These are phyloP conservation scores for Drepana arcuata DNA, from an alignment of 1,140 invertebrate genomes.

Conservation along the genomic window DNA sequence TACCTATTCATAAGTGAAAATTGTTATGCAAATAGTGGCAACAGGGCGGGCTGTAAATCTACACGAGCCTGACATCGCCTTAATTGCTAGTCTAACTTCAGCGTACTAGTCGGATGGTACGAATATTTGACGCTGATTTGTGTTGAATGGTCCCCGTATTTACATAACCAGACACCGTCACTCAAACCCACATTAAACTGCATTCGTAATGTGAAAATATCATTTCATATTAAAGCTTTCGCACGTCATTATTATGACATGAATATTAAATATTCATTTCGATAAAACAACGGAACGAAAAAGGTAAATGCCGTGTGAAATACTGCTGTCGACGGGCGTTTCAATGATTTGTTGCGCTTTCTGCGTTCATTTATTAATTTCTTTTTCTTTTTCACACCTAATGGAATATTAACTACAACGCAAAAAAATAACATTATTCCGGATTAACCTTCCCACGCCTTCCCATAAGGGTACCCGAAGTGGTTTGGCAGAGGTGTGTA, in stretches of 20 bases:
- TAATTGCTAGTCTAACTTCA: slow-evolving; percentile 36
- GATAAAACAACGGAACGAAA: slow-evolving; percentile 49
- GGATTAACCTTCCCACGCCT: too few species aligned
- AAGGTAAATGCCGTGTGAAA: slow-evolving; percentile 37
- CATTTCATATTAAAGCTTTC: slow-evolving; percentile 8
- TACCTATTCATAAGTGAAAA: slow-evolving; percentile 71
- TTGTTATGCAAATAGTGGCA: slow-evolving; percentile 68
- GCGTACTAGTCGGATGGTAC: slow-evolving; percentile 35
- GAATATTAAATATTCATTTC: slow-evolving; percentile 58
- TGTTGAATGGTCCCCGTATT: slow-evolving; percentile 18
- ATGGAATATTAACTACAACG: slow-evolving; percentile 16
- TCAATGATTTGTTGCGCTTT: slow-evolving; percentile 44
- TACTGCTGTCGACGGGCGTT: slow-evolving; percentile 32
- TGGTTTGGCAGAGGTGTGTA: too few species aligned
- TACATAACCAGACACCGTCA: slow-evolving; percentile 19
- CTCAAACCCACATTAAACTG: not conserved
- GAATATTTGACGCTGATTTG: slow-evolving; percentile 19
- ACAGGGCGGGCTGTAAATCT: slow-evolving; percentile 43
- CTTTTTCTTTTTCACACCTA: slow-evolving; percentile 22
- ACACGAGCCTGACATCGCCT: slow-evolving; percentile 31
- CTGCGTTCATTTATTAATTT: slow-evolving; percentile 29
- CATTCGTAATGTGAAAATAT: slow-evolving; percentile 3
- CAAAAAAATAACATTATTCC: too few species aligned
- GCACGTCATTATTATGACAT: slow-evolving; percentile 18
- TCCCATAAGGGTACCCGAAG: too few species aligned